Base-by-base conservation (phyloP, 2,113 vertebrate genomes). In the Tragelaphus imberbis region DNA sequence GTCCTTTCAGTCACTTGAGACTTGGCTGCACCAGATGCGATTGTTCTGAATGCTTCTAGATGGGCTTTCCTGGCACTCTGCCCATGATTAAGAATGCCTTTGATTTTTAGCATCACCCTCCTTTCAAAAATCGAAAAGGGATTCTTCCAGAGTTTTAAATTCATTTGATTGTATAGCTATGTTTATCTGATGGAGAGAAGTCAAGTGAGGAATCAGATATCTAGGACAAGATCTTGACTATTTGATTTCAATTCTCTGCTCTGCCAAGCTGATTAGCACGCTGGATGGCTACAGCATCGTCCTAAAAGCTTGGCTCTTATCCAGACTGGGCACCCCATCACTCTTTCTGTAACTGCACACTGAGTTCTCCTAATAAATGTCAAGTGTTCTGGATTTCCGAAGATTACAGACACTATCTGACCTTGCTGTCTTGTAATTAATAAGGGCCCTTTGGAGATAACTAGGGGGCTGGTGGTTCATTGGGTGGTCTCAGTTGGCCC, bases 61-160 rank as follows among this genome's bases (percentile, higher is more conserved):
- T 82, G 80, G 21, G 17, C 61, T 81, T 85, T 92, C 58, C 75
- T 94, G 75, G 55, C n/a, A 14, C 51, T 84, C 15, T 55, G 75
- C 30, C 55, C 47, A 33, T 87, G 59, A 61, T 25, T 28, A 97
- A 91, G 84, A 97, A 96, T 90, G 77, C 51, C 65, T 96, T 96
- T 97, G 71, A 59, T 93, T 90, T 94, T 89, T 93, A 28, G 27
- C 53, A 27, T 90, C 44, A 33, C 53, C 15, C 25, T 94, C 55
- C 53, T 94, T 95, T 94, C 80, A 55, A 93, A 96, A 84, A 94
- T 71, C 58, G 6, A 65, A 93, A 91, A 80, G 30, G 49, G 13
- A 79, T 96, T 92, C 33, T 92, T 95, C 55, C 9, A 90, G 44
- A 80, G 25, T 61, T 94, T 86, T 84, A 58, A 97, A 96, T 85